Percentiles rank a stretch among this genome's conserved stretches.
Evolutionary conservation across 1,140 invertebrate genomes (phyloP).

Genomic region (Procambarus virginalis): DNA sequence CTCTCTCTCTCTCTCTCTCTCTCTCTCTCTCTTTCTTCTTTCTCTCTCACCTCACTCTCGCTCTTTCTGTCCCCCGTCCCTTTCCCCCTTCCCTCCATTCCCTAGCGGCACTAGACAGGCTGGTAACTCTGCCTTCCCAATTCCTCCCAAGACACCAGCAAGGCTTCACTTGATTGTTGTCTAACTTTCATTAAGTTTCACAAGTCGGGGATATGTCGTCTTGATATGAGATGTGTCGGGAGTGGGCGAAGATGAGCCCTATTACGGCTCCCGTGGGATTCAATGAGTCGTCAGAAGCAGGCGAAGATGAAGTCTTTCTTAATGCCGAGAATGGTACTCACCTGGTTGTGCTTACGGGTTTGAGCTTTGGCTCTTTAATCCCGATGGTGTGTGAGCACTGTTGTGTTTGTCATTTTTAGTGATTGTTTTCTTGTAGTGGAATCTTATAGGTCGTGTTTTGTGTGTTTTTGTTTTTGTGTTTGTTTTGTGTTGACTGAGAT

Average conservation of each 20-base stretch:
- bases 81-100: background rate
- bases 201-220: slow-evolving; percentile 50
- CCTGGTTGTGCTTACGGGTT: too few relatives aligned
- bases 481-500: too few relatives aligned
- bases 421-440: too few relatives aligned
- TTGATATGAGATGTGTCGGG: slow-evolving; percentile 16
- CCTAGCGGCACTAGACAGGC: background rate
- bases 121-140: slow-evolving; percentile 17
- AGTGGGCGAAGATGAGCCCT: slow-evolving; percentile 3
- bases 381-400: too few relatives aligned
- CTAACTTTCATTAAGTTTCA: slow-evolving; percentile 56
- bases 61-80: background rate
- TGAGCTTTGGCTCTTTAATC: too few relatives aligned
- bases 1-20: too few relatives aligned
- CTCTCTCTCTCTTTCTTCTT: background rate
- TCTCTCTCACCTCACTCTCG: background rate
- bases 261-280: background rate
- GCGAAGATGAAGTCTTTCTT: background rate
- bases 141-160: slow-evolving; percentile 26
- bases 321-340: too few relatives aligned
- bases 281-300: background rate
- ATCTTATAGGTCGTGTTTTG: too few relatives aligned
- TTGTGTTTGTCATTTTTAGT: too few relatives aligned
- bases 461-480: too few relatives aligned
- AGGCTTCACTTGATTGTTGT: slow-evolving; percentile 49